Evolutionary conservation across 2,113 vertebrate species (phyloP).

Genomic region (Falcunculus frontatus): DNA sequence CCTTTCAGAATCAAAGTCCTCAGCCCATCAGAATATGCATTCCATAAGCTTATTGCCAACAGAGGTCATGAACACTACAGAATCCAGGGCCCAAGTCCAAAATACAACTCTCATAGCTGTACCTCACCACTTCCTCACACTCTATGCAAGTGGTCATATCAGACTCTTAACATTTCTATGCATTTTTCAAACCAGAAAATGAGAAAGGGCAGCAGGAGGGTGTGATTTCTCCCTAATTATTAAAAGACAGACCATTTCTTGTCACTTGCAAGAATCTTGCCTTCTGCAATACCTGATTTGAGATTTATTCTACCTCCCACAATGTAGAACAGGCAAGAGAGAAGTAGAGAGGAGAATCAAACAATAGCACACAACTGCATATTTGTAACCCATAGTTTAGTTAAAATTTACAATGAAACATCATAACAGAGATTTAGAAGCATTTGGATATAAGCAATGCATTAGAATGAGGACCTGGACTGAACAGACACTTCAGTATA

Average conservation of each 20-base stretch:
- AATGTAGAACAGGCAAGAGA: neutral
- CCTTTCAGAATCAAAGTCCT: neutral
- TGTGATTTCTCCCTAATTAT: neutral
- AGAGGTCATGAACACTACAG: accelerated
- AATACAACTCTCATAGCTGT: neutral
- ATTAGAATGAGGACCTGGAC: neutral
- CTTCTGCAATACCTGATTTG: neutral
- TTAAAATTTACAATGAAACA: neutral
- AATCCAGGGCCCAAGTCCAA: neutral
- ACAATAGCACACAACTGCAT: neutral
- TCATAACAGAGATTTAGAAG: neutral
- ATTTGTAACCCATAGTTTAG: neutral
- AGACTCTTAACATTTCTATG: neutral
- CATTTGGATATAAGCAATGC: neutral
- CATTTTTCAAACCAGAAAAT: neutral
- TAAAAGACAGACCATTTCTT: neutral
- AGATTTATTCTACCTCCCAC: neutral
- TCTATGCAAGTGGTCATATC: neutral
- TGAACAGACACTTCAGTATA: neutral
- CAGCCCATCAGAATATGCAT: neutral
- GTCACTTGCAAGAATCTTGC: neutral
- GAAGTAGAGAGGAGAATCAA: neutral
- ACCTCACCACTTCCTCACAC: neutral
- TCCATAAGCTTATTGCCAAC: neutral
- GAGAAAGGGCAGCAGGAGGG: neutral